Percentiles rank a stretch among this genome's conserved stretches.
Conservation (phyloP, 2,888 invertebrate species). For the Hermaeophaga mercurialis region DNA sequence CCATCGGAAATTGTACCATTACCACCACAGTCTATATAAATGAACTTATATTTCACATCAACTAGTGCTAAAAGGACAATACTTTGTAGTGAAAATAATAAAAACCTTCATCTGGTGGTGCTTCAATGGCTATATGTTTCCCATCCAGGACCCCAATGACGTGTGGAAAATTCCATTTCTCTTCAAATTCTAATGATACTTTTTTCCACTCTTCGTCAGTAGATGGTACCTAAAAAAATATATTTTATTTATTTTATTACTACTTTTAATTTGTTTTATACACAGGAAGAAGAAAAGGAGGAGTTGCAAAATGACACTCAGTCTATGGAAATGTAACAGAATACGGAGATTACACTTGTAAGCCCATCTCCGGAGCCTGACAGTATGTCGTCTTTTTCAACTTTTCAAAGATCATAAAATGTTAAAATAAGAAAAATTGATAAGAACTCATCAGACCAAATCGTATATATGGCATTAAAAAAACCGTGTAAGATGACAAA, state of each 20-base stretch:
- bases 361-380: too few relatives aligned
- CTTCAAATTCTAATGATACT: background rate
- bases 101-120: background rate
- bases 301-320: too few relatives aligned
- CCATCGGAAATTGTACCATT: background rate
- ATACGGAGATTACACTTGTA: too few relatives aligned
- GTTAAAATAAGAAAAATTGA: too few relatives aligned
- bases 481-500: background rate
- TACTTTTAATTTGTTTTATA: too few relatives aligned
- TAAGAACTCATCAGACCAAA: background rate
- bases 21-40: background rate
- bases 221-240: too few relatives aligned
- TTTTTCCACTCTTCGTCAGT: background rate
- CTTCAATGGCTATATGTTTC: background rate
- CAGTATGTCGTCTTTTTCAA: too few relatives aligned
- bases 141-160: background rate
- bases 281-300: too few relatives aligned
- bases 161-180: constrained; percentile 1
- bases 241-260: too few relatives aligned
- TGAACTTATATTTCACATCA: background rate
- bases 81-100: background rate
- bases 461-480: background rate
- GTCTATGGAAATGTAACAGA: too few relatives aligned
- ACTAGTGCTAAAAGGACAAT: background rate
- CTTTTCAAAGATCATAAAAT: too few relatives aligned